Conservation (phyloP, 2,113 vertebrate genomes). For the Hymenochirus boettgeri region DNA sequence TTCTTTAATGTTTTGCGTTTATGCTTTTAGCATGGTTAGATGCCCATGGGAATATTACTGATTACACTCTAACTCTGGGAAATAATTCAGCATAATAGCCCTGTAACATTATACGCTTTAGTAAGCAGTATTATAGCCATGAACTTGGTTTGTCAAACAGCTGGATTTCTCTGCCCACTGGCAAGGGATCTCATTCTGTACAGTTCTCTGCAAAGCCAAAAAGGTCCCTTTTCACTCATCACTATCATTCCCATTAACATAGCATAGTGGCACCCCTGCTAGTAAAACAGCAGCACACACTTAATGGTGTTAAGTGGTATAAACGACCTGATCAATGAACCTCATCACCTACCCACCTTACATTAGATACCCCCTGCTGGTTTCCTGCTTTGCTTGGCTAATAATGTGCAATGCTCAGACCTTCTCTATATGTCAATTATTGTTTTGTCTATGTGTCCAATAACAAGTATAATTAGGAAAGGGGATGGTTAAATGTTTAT, state of each 20-base stretch:
- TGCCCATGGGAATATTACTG: slow-evolving; percentile 19
- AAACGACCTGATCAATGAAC: slow-evolving; percentile 41
- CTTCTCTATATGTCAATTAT: no score
- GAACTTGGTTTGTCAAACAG: slow-evolving; percentile 40
- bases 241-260: slow-evolving; percentile 38
- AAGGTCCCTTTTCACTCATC: slow-evolving; percentile 32
- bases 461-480: no score
- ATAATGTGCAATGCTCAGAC: slow-evolving; percentile 13
- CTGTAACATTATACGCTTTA: slow-evolving; percentile 31
- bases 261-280: slow-evolving; percentile 33
- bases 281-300: slow-evolving; percentile 28
- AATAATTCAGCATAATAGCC: slow-evolving; percentile 33
- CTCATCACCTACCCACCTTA: slow-evolving; percentile 37
- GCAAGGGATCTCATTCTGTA: slow-evolving; percentile 31
- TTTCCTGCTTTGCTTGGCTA: slow-evolving; percentile 34
- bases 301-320: slow-evolving; percentile 39
- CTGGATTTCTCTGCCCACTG: slow-evolving; percentile 28
- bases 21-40: slow-evolving; percentile 2
- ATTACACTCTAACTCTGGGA: slow-evolving; percentile 20
- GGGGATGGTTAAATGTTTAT: no score
- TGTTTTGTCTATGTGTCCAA: no score
- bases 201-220: slow-evolving; percentile 18
- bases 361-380: slow-evolving; percentile 29
- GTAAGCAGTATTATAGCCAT: slow-evolving; percentile 30
- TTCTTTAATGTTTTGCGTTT: no score